Conservation (phyloP, 1,140 invertebrate genomes). For the Phenacoccus solenopsis region DNA sequence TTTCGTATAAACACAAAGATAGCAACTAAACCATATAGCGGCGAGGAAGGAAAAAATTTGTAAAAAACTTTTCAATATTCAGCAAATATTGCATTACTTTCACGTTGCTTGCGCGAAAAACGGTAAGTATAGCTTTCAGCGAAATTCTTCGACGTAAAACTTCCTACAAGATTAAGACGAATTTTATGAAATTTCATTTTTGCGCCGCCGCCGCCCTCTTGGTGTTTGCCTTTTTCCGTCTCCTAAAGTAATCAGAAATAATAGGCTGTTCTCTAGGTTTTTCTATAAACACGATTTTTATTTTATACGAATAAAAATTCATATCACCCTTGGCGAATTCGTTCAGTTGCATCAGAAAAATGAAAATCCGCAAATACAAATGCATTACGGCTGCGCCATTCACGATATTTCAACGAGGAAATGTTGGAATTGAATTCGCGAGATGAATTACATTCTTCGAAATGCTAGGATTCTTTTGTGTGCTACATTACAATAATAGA, state of each 20-base stretch:
- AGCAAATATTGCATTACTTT: background rate
- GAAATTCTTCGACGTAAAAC: background rate
- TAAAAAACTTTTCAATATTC: conserved; percentile 3
- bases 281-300: background rate
- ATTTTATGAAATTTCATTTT: conserved; percentile 4
- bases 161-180: background rate
- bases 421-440: no score
- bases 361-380: no score
- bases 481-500: no score
- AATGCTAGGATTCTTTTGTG: no score
- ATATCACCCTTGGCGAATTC: background rate
- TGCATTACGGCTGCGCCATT: no score
- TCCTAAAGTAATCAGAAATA: background rate
- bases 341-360: background rate
- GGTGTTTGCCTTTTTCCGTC: background rate
- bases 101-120: conserved; percentile 1
- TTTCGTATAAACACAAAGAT: background rate
- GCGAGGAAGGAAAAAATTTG: background rate
- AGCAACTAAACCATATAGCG: background rate
- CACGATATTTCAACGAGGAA: no score
- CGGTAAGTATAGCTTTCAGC: background rate
- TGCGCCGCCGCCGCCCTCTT: no score
- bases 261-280: background rate
- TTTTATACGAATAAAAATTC: background rate
- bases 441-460: no score